phyloP scores from a whole-genome alignment of 2,888 invertebrate genomes.

The Caenorhabditis macrosperma region DNA sequence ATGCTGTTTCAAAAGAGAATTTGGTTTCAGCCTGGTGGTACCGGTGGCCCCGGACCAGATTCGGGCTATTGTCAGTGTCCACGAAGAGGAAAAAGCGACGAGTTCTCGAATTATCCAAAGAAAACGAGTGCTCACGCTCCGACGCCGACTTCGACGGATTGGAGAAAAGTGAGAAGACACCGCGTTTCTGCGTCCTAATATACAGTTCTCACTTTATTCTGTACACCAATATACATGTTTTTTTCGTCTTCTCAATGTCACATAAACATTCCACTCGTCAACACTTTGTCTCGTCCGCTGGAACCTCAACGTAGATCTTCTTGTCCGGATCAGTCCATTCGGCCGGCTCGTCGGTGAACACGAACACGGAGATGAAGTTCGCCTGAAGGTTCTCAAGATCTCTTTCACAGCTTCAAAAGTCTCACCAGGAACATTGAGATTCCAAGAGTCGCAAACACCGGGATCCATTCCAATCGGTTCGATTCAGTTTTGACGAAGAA shows the following conservation, averaged over 20 bases:
- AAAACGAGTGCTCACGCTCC: background rate
- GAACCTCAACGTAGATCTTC: conserved; percentile 23
- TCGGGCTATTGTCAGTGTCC: conserved; percentile 56
- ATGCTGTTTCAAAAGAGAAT: background rate
- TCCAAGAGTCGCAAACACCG: conserved; percentile 36
- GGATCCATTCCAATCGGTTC: conserved; percentile 44
- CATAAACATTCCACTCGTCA: conserved; percentile 1
- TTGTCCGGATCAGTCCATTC: conserved; percentile 44
- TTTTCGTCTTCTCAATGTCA: too few species aligned
- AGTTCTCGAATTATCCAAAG: conserved; percentile 40
- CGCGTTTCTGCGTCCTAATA: conserved; percentile 19
- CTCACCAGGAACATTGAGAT: conserved; percentile 38
- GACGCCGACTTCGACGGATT: conserved; percentile 4
- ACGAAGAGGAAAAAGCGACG: conserved; percentile 36
- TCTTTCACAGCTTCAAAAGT: background rate
- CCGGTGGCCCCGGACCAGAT: conserved; percentile 43
- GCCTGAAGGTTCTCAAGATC: conserved; percentile 15
- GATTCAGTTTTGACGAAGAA: conserved; percentile 64
- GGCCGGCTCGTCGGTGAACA: conserved; percentile 57
- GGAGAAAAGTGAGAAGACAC: conserved; percentile 16
- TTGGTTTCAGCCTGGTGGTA: conserved; percentile 37
- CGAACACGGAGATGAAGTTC: conserved; percentile 40
- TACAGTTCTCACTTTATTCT: too few species aligned
- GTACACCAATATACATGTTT: background rate
- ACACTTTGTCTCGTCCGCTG: conserved; percentile 34